A percentile compares a stretch with the other conserved stretches of the same genome.
phyloP scores from a whole-genome alignment of 2,888 invertebrate species.

The Dryocosmus kuriphilus region DNA sequence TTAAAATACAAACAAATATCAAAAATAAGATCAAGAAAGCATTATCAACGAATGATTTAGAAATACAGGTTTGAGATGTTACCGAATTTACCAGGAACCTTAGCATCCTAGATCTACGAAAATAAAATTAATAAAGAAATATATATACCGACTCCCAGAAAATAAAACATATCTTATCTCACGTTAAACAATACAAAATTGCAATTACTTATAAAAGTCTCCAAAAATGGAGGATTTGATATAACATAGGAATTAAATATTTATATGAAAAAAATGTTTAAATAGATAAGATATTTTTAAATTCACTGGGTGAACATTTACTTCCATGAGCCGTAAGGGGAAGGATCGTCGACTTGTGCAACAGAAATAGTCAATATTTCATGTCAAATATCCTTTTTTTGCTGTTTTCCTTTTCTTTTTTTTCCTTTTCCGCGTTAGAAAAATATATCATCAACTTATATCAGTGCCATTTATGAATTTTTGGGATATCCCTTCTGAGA shows the following conservation, averaged over 20 bases:
- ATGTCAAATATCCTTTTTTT: too few species aligned
- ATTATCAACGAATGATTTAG: neutral
- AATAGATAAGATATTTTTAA: neutral
- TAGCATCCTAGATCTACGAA: slow-evolving; percentile 2
- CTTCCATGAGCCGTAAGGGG: neutral
- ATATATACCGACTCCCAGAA: neutral
- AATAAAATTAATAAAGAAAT: slow-evolving; percentile 4
- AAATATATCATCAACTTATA: neutral
- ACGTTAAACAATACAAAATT: neutral
- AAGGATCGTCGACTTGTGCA: slow-evolving; percentile 9
- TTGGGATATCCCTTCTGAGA: neutral
- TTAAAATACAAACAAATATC: neutral
- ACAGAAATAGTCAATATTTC: neutral
- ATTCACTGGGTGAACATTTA: neutral
- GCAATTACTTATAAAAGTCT: neutral
- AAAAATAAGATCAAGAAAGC: neutral
- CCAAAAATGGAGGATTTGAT: neutral
- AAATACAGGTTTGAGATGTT: neutral
- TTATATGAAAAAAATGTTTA: neutral
- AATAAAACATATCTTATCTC: neutral
- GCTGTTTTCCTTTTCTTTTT: too few species aligned
- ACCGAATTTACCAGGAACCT: slow-evolving; percentile 3
- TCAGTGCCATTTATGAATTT: neutral
- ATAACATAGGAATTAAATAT: neutral
- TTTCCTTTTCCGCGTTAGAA: neutral